Conservation (phyloP, 2,888 invertebrate genomes). For the Cephus spinipes region DNA sequence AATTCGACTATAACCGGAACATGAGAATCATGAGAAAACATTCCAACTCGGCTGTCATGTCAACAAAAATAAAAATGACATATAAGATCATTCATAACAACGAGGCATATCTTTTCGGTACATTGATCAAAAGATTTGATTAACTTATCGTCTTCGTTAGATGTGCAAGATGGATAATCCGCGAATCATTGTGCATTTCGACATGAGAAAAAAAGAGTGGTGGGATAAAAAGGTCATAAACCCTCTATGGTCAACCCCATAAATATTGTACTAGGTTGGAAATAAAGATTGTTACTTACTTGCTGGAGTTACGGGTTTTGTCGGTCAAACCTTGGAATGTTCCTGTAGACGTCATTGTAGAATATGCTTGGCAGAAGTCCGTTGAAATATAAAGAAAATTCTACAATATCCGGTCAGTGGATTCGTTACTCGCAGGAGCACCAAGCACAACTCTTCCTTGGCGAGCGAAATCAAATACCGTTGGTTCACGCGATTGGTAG, state of each 20-base stretch:
- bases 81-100: background rate
- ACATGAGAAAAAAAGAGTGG: background rate
- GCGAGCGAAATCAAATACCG: slow-evolving; percentile 53
- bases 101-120: background rate
- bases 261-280: background rate
- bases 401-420: background rate
- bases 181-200: background rate
- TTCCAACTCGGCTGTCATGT: background rate
- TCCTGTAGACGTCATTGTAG: slow-evolving; percentile 74
- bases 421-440: slow-evolving; percentile 31
- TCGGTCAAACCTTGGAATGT: slow-evolving; percentile 72
- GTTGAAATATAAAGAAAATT: background rate
- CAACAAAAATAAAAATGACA: background rate
- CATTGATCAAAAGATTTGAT: background rate
- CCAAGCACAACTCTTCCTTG: slow-evolving; percentile 43
- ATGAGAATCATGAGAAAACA: background rate
- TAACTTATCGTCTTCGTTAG: background rate
- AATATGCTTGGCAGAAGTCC: background rate
- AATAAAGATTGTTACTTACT: slow-evolving; percentile 65
- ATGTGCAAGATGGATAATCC: too few relatives aligned
- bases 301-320: slow-evolving; percentile 75
- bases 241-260: background rate
- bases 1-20: background rate
- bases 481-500: slow-evolving; percentile 47
- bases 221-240: background rate